Evolutionary conservation across 2,888 invertebrate genomes (phyloP), one percentile per base, ranked within the genome.

Genomic region (Eristalinus aeneus): DNA sequence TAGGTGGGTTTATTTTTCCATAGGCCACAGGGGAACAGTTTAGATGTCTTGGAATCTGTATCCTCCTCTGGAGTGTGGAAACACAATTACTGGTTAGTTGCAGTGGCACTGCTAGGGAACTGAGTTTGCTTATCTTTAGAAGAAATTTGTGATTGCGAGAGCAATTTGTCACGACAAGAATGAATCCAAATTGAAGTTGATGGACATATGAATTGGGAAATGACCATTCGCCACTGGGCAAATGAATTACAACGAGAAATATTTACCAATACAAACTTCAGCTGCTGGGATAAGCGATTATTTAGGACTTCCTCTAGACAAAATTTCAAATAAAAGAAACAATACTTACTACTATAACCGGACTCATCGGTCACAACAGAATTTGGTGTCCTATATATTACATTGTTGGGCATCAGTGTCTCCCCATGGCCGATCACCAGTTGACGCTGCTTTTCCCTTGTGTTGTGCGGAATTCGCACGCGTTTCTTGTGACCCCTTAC

Each of bases 341-440:
- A 46, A 46, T 90, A 92, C 92, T 92, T 90, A 92, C 92, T 92
- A 88, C 91, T 91, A 89, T 93, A 93, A 68, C 91, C 91, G 58
- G 92, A 89, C 87, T 92, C 93, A 87, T 93, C 92, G 77, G 90
- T 92, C 46, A 92, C 89, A 84, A 92, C 91, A 11, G 92, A 91
- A 90, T 94, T 94, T 46, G 95, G 94, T 65, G 95, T 94, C 82
- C 95, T 93, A 90, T 94, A 94, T 88, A 94, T 94, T 69, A 94
- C 93, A 89, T 93, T 94, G 90, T 94, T 94, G 63, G 96, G 95
- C 95, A 96, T 96, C 87, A 96, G 95, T 91, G 97, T 96, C 90
- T 98, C 97, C 68, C 97, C 97, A 90, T 97, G 96, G 65, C 96
- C 96, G 65, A 97, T 95, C 22, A 96, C 98, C 78, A 96, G 95